A percentile compares a stretch with the other conserved stretches of the same genome.
Evolutionary conservation across 1,140 invertebrate species (phyloP).

Genomic region (Papilio xuthus): DNA sequence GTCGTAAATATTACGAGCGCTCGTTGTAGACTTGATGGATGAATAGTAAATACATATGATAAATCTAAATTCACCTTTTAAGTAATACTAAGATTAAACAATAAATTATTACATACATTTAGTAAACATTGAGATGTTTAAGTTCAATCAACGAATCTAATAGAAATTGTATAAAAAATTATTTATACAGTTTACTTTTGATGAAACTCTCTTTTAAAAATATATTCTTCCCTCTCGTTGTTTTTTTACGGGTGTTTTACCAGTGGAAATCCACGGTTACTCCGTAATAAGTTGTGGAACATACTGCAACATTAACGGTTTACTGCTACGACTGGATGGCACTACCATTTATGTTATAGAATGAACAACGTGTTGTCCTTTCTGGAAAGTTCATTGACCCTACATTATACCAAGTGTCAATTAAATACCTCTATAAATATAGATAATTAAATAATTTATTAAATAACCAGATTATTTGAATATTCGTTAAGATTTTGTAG

Average conservation of each 20-base stretch:
- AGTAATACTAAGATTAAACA: neutral
- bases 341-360: conserved; percentile 19
- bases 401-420: neutral
- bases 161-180: too few species aligned
- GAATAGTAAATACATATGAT: neutral
- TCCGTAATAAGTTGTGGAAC: neutral
- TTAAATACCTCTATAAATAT: neutral
- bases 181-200: too few species aligned
- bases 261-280: neutral
- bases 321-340: conserved; percentile 8
- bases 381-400: conserved; percentile 1
- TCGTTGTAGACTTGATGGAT: neutral
- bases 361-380: conserved; percentile 18
- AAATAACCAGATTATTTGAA: too few species aligned
- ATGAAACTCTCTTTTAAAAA: too few species aligned
- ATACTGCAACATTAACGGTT: conserved; percentile 1
- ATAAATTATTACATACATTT: neutral
- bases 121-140: neutral
- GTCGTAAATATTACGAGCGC: conserved; percentile 3
- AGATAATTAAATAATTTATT: too few species aligned
- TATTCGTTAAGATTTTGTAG: too few species aligned
- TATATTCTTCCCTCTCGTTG: neutral
- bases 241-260: neutral
- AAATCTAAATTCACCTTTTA: neutral
- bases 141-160: too few species aligned